Percentiles rank a stretch among this genome's conserved stretches.
phyloP scores from a whole-genome alignment of 2,113 vertebrate genomes.

The Plecturocebus donacophilus region DNA sequence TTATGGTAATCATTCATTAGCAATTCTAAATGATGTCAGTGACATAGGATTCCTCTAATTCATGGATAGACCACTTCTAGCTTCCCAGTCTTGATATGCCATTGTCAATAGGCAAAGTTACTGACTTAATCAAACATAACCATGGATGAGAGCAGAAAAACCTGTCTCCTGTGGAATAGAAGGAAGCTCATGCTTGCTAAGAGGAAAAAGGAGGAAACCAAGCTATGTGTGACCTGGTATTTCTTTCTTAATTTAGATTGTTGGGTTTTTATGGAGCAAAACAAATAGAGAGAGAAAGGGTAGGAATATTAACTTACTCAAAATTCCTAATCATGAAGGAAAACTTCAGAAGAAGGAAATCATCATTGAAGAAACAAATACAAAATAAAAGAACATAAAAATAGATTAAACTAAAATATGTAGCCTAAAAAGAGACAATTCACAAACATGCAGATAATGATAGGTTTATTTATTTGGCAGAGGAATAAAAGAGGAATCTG shows the following conservation, averaged over 20 bases:
- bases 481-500: not conserved
- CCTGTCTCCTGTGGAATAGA: not conserved
- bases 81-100: not conserved
- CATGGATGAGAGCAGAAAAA: not conserved
- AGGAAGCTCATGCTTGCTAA: not conserved
- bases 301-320: not conserved
- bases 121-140: not conserved
- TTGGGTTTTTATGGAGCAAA: not conserved
- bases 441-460: not conserved
- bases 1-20: not conserved
- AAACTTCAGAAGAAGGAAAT: not conserved
- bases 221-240: accelerated
- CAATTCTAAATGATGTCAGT: not conserved
- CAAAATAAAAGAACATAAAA: not conserved
- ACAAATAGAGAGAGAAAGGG: not conserved
- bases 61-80: not conserved
- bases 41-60: not conserved
- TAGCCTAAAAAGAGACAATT: not conserved
- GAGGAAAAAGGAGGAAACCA: not conserved
- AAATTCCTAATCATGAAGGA: not conserved
- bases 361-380: not conserved
- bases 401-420: not conserved
- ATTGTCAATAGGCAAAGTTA: not conserved
- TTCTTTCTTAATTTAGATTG: not conserved
- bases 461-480: not conserved